Base-by-base conservation (phyloP, 2,113 vertebrate genomes). In the Redunca redunca region DNA sequence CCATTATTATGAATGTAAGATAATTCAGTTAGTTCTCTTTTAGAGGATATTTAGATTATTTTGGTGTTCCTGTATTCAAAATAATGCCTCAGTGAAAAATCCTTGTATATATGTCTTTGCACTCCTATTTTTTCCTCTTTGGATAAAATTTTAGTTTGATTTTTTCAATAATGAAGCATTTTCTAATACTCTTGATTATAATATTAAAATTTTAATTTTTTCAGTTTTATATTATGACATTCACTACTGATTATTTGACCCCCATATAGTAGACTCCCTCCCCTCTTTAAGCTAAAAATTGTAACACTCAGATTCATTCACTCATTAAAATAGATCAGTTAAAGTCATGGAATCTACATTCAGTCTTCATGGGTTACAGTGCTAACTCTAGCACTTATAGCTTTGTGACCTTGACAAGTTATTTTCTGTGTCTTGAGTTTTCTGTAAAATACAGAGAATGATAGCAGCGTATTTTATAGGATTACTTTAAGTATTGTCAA, bases 401-500 rank as follows among this genome's bases (percentile, higher is more conserved):
- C 9, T 91, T 93, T 97, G 13, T 83, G 25, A 93, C n/a, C 13
- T 86, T 95, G n/a, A 16, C 48, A 89, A 67, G 53, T 64, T 88
- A 53, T 60, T 95, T 98, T 81, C 43, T 95, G 28, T 95, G 15
- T 30, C 64, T 94, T 94, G 17, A n/a, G 5, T 91, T 93, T 78
- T 57, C 13, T 77, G 23, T 64, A 86, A 64, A 82, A 71, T 43
- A 92, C 53, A 90, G 64, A 58, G 17, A 85, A 25, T 89, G 60
- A 89, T 95, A 78, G 64, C 30, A 91, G 52, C 55, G 10, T 82
- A 2, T 67, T 50, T 95, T 55, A 82, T 33, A 71, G 3, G 33
- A 46, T 94, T 90, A 15, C 46, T 48, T 0, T 71, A 43, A 92
- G 16, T 92, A 55, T 55, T 89, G 17, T 90, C 48, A 52, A 60